These are phyloP conservation scores for Stenopsyche tienmushanensis DNA, from an alignment of 1,140 invertebrate genomes.

Conservation along the genomic window DNA sequence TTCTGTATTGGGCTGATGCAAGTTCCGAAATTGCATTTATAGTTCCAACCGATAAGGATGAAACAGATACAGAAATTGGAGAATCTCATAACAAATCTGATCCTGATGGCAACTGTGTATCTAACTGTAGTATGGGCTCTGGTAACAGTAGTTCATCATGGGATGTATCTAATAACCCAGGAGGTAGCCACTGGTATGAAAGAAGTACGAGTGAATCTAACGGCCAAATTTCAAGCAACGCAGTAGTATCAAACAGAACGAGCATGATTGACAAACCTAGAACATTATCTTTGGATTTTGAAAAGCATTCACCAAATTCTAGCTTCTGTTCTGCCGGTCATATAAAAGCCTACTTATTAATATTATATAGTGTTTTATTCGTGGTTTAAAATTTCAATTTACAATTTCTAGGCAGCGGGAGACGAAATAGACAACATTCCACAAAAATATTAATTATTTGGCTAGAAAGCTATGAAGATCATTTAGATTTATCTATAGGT, in stretches of 20 bases:
- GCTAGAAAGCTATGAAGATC: conserved; percentile 94
- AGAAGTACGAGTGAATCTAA: conserved; percentile 58
- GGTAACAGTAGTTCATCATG: conserved; percentile 46
- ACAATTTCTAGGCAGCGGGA: conserved; percentile 53
- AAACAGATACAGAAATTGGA: conserved; percentile 42
- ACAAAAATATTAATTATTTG: conserved; percentile 91
- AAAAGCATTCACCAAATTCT: conserved; percentile 51
- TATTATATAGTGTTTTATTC: not conserved
- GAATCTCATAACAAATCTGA: conserved; percentile 46
- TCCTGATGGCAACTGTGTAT: conserved; percentile 54
- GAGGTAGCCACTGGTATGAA: conserved; percentile 57
- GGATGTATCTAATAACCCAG: conserved; percentile 48
- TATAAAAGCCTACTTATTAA: not conserved
- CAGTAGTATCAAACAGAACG: conserved; percentile 43
- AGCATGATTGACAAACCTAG: conserved; percentile 54
- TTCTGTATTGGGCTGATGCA: conserved; percentile 96
- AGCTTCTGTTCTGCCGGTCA: conserved; percentile 51
- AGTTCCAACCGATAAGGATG: conserved; percentile 73
- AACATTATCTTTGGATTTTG: conserved; percentile 70
- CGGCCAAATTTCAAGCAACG: conserved; percentile 39
- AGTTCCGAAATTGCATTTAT: conserved; percentile 93
- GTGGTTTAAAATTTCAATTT: not conserved
- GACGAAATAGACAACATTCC: conserved; percentile 64
- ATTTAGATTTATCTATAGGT: conserved; percentile 85
- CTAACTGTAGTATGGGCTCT: conserved; percentile 42